Evolutionary conservation across 2,113 vertebrate species (phyloP).

Genomic region (Thalassarche chlororhynchos): DNA sequence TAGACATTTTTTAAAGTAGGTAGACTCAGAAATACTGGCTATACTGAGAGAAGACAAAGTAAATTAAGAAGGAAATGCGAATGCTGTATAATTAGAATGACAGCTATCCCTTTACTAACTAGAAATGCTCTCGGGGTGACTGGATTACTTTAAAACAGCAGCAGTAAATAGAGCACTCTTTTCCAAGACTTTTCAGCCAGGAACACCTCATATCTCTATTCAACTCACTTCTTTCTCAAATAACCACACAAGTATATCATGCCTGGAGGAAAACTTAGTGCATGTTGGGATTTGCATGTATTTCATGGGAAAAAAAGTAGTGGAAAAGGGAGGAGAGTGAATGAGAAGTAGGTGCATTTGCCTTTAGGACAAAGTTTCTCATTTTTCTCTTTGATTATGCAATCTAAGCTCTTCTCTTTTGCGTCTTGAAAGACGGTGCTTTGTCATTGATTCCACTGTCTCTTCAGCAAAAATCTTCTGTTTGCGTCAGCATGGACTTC

Average conservation of each 20-base stretch:
- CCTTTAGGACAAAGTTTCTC: constrained; percentile 63
- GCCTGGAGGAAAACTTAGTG: constrained; percentile 56
- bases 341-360: constrained; percentile 44
- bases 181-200: not conserved
- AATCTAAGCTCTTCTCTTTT: not conserved
- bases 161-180: not conserved
- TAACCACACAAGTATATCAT: constrained; percentile 46
- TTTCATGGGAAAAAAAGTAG: constrained; percentile 62
- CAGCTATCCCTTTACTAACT: not conserved
- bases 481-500: not conserved
- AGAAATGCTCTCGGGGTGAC: not conserved
- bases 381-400: constrained; percentile 56
- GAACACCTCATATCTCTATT: not conserved
- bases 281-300: constrained; percentile 64
- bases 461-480: not conserved
- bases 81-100: not conserved
- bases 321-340: constrained; percentile 56
- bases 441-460: constrained; percentile 7
- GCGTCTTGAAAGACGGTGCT: not conserved
- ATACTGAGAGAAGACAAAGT: not conserved
- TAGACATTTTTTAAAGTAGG: not conserved
- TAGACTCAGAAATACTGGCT: not conserved
- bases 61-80: not conserved
- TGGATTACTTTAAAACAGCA: not conserved
- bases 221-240: constrained; percentile 36